phyloP scores from a whole-genome alignment of 1,140 invertebrate genomes.

The Formica selysi region DNA sequence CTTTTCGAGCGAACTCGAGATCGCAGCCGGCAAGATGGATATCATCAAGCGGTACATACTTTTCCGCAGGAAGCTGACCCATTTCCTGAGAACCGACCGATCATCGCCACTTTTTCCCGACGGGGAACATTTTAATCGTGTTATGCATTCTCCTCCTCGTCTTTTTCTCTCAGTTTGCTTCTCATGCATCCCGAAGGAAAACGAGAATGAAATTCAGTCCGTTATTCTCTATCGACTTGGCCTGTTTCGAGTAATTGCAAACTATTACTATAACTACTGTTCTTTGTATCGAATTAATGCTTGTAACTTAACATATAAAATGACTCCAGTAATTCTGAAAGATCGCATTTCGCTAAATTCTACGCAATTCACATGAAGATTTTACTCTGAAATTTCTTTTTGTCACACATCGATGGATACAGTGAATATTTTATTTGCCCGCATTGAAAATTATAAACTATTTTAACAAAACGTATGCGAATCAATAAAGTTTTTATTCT shows the following conservation, averaged over 20 bases:
- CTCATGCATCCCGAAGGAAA: not conserved
- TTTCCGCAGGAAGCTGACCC: conserved; percentile 21
- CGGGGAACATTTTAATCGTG: conserved; percentile 52
- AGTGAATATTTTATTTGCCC: not conserved
- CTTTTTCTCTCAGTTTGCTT: not conserved
- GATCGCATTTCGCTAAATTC: not conserved
- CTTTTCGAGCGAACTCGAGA: not conserved
- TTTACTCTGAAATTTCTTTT: not conserved
- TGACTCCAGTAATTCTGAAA: not conserved
- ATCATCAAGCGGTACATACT: conserved; percentile 10
- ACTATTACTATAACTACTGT: conserved; percentile 8
- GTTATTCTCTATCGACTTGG: conserved; percentile 25
- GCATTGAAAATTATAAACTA: not conserved
- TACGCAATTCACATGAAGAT: not conserved
- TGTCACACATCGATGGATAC: not conserved
- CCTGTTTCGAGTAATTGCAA: conserved; percentile 17
- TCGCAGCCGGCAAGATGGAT: conserved; percentile 23
- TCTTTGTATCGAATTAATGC: conserved; percentile 11
- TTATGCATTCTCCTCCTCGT: conserved; percentile 9
- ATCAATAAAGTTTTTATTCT: not conserved
- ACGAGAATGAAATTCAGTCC: conserved; percentile 27
- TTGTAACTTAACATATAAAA: not conserved
- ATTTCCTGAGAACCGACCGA: conserved; percentile 49
- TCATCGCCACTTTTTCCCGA: conserved; percentile 48
- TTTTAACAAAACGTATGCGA: not conserved